phyloP scores from a whole-genome alignment of 2,113 vertebrate genomes.

The Psilopogon haemacephalus region DNA sequence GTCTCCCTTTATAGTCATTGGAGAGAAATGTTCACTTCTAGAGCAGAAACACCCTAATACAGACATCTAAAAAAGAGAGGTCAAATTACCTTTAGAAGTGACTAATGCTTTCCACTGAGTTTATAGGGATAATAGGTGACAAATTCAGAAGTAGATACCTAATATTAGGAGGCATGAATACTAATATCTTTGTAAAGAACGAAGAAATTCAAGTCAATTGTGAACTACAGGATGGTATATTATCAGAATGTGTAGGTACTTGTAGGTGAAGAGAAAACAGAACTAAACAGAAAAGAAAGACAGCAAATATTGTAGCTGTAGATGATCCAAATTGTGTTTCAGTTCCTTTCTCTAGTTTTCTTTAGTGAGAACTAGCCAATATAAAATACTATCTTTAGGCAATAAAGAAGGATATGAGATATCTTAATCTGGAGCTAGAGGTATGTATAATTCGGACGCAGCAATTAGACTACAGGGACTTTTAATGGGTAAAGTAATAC shows the following conservation, averaged over 20 bases:
- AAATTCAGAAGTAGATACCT: background rate
- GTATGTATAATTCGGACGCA: background rate
- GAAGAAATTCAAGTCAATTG: background rate
- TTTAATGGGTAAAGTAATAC: background rate
- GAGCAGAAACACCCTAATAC: background rate
- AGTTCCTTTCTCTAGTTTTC: background rate
- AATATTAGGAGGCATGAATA: background rate
- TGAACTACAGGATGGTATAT: background rate
- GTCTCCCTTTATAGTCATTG: background rate
- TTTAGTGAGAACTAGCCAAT: background rate
- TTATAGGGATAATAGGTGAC: background rate
- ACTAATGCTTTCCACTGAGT: background rate
- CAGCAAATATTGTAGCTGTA: background rate
- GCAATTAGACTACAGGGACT: background rate
- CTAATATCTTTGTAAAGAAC: background rate
- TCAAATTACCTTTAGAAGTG: constrained; percentile 26
- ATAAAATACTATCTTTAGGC: background rate
- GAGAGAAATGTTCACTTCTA: background rate
- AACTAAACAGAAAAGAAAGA: rapidly evolving
- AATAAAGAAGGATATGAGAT: background rate
- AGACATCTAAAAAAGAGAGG: constrained; percentile 4
- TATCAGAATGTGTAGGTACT: background rate
- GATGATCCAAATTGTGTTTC: background rate
- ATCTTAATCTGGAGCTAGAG: background rate
- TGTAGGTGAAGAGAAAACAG: background rate